Conservation (phyloP, 2,113 vertebrate genomes). For the Petaurus breviceps region DNA sequence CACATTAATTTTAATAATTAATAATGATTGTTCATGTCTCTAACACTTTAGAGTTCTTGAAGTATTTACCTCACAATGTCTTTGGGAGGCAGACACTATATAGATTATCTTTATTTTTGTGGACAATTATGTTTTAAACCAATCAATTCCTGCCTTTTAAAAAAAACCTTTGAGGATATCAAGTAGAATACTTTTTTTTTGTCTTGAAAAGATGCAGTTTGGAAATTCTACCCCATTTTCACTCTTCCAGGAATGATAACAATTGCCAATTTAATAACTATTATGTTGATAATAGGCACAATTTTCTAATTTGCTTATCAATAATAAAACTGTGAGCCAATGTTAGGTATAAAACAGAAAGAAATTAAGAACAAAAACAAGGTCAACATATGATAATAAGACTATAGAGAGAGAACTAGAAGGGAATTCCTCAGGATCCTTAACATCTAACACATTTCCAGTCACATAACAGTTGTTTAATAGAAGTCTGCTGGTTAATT, state of each 20-base stretch:
- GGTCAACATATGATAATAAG: neutral
- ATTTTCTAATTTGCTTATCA: neutral
- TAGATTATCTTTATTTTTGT: neutral
- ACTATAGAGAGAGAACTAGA: neutral
- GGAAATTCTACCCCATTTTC: neutral
- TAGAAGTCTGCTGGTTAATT: neutral
- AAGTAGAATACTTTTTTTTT: neutral
- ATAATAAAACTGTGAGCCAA: neutral
- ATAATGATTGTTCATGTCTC: neutral
- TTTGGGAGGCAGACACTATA: neutral
- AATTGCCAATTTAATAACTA: neutral
- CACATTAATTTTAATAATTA: neutral
- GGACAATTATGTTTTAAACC: neutral
- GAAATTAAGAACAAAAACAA: neutral
- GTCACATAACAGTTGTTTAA: neutral
- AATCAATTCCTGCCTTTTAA: neutral
- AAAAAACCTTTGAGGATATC: neutral
- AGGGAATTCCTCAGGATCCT: neutral
- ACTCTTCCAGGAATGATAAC: neutral
- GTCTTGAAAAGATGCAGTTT: neutral
- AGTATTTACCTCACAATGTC: neutral
- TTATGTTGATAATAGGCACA: neutral
- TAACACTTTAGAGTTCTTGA: neutral
- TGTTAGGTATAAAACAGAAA: neutral
- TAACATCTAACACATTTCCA: neutral